Evolutionary conservation across 2,888 invertebrate species (phyloP).

Genomic region (Tricholauxania praeusta): DNA sequence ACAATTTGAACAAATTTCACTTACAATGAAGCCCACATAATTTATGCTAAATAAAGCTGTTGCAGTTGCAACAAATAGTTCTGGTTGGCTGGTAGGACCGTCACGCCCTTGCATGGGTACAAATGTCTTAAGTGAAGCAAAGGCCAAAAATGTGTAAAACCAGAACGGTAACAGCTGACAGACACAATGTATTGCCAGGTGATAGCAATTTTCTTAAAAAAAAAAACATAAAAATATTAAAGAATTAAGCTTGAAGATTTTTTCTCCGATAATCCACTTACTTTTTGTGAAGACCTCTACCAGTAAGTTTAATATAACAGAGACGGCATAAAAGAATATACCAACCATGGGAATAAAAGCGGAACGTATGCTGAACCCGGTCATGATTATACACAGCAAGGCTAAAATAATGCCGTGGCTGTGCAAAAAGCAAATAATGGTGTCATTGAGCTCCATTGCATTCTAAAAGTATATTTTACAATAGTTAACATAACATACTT

Average conservation of each 20-base stretch:
- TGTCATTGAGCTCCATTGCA: constrained; percentile 54
- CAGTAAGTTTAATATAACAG: constrained; percentile 54
- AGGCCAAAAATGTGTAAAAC: constrained; percentile 68
- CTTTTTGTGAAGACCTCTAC: constrained; percentile 52
- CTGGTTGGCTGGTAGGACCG: constrained; percentile 70
- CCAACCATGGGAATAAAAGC: constrained; percentile 62
- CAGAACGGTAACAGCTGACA: constrained; percentile 67
- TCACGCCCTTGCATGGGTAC: constrained; percentile 73
- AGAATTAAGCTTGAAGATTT: background rate
- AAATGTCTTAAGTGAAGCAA: constrained; percentile 70
- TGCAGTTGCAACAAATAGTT: constrained; percentile 70
- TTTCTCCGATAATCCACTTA: constrained; percentile 42
- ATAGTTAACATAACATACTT: no score
- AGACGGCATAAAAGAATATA: constrained; percentile 61
- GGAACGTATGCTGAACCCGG: constrained; percentile 59
- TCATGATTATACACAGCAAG: constrained; percentile 56
- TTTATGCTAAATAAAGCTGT: constrained; percentile 58
- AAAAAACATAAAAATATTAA: background rate
- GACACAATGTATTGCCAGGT: constrained; percentile 62
- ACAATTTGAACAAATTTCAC: constrained; percentile 27
- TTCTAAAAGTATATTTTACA: constrained; percentile 41
- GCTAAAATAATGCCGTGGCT: constrained; percentile 60
- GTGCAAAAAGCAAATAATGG: constrained; percentile 61
- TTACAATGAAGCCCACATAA: constrained; percentile 63
- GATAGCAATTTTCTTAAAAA: constrained; percentile 52